phyloP scores from a whole-genome alignment of 2,888 invertebrate genomes.

The Busseola fusca region DNA sequence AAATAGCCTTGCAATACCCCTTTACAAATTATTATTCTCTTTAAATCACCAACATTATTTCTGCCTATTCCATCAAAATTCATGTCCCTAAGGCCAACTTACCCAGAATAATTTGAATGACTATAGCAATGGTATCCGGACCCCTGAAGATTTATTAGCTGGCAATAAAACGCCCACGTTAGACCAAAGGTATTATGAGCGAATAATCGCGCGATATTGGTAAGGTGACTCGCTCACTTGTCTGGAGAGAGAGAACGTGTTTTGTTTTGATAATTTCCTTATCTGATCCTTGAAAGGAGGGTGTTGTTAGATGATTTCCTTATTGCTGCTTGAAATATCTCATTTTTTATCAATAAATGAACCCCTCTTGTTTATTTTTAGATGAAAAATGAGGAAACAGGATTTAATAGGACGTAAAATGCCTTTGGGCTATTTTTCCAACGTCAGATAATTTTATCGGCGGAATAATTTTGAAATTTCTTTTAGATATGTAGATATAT shows the following conservation, averaged over 20 bases:
- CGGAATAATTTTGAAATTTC: no score
- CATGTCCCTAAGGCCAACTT: not conserved
- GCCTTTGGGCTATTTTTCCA: no score
- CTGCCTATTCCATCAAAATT: not conserved
- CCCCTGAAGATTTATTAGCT: conserved; percentile 63
- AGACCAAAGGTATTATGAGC: not conserved
- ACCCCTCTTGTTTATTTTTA: not conserved
- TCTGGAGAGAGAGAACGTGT: not conserved
- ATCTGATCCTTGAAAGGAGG: not conserved
- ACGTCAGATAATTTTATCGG: no score
- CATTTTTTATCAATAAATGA: no score
- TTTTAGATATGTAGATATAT: no score
- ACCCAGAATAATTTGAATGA: conserved; percentile 65
- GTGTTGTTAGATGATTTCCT: conserved; percentile 14
- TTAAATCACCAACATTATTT: conserved; percentile 5
- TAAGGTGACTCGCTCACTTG: conserved; percentile 21
- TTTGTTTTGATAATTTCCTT: conserved; percentile 5
- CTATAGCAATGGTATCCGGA: conserved; percentile 62
- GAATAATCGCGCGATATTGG: conserved; percentile 27
- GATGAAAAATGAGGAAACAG: not conserved
- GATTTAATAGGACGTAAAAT: not conserved
- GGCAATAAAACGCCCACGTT: conserved; percentile 56
- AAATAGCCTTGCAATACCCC: not conserved
- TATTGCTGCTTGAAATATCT: not conserved
- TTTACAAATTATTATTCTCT: not conserved